Evolutionary conservation across 2,888 invertebrate genomes (phyloP).

Genomic region (Carterocephalus palaemon): DNA sequence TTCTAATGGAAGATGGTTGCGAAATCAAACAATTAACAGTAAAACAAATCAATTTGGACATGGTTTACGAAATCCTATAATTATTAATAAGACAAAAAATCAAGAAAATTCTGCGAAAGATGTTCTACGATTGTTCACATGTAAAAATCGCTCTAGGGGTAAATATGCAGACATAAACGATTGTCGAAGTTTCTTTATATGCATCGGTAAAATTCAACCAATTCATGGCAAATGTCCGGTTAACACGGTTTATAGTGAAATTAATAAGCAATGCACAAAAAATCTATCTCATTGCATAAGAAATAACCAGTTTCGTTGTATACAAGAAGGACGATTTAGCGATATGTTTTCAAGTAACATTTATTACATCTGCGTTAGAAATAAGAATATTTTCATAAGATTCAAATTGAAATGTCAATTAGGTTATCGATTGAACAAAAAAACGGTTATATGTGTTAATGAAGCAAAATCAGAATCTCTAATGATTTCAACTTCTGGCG

Average conservation of each 20-base stretch:
- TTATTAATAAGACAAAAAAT: too few species aligned
- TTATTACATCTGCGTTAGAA: slow-evolving; percentile 66
- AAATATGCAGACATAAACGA: slow-evolving; percentile 66
- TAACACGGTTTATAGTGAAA: slow-evolving; percentile 66
- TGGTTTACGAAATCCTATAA: neutral
- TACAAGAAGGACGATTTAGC: slow-evolving; percentile 58
- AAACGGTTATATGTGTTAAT: slow-evolving; percentile 46
- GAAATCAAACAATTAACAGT: too few species aligned
- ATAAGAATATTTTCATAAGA: slow-evolving; percentile 45
- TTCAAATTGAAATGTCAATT: slow-evolving; percentile 61
- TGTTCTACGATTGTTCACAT: slow-evolving; percentile 1
- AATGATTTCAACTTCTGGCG: slow-evolving; percentile 16
- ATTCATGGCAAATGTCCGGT: slow-evolving; percentile 55
- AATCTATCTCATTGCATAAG: slow-evolving; percentile 68
- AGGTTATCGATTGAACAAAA: slow-evolving; percentile 54
- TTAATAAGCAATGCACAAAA: slow-evolving; percentile 66
- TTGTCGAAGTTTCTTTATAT: slow-evolving; percentile 75
- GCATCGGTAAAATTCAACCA: slow-evolving; percentile 52
- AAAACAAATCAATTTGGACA: too few species aligned
- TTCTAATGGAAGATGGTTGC: too few species aligned
- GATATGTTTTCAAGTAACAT: slow-evolving; percentile 54
- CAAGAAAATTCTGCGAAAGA: neutral
- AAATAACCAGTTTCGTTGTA: slow-evolving; percentile 70
- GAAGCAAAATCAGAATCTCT: slow-evolving; percentile 23
- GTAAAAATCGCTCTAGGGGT: slow-evolving; percentile 44